Percentiles rank a stretch among this genome's conserved stretches.
phyloP scores from a whole-genome alignment of 2,113 vertebrate species.

The Macroglossus sobrinus region DNA sequence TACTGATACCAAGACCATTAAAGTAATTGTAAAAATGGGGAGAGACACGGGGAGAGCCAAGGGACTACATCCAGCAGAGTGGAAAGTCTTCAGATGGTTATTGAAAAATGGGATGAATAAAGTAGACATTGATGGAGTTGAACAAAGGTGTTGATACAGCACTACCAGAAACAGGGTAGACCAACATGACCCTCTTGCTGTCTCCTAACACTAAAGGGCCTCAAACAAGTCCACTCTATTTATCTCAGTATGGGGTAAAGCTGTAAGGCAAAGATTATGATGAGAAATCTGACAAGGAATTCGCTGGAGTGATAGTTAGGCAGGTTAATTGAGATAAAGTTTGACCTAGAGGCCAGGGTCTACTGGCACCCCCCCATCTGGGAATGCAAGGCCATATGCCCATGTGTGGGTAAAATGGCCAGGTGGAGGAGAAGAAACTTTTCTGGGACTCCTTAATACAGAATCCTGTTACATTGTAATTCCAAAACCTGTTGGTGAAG shows the following conservation, averaged over 20 bases:
- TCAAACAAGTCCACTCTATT: background rate
- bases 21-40: background rate
- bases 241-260: background rate
- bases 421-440: background rate
- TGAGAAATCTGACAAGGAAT: background rate
- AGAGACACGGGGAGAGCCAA: background rate
- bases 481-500: background rate
- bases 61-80: background rate
- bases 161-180: background rate
- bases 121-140: background rate
- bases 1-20: background rate
- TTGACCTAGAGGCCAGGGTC: background rate
- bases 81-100: background rate
- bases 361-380: background rate
- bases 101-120: background rate
- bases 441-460: background rate
- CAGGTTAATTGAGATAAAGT: background rate
- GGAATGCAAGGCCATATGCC: background rate
- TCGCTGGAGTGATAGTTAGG: background rate
- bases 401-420: background rate
- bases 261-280: background rate
- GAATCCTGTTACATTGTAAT: background rate
- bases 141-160: background rate
- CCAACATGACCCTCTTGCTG: background rate
- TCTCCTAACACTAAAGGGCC: too few species aligned